A percentile compares a stretch with the other conserved stretches of the same genome.
Conservation (phyloP, 1,140 invertebrate species). For the Bradysia coprophila region DNA sequence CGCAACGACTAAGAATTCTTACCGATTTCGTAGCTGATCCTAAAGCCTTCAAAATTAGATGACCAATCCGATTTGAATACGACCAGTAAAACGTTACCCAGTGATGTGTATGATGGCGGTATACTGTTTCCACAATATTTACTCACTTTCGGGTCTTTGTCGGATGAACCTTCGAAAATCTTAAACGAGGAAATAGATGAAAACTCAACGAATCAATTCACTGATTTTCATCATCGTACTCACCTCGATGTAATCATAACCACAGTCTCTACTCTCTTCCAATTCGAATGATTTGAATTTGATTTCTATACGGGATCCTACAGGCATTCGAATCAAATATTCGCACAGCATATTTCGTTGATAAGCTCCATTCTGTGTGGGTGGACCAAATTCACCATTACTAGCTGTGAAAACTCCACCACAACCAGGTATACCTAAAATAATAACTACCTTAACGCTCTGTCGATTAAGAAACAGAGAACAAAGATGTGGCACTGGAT, state of each 20-base stretch:
- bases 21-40: conserved; percentile 35
- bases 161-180: conserved; percentile 49
- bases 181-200: conserved; percentile 14
- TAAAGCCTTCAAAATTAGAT: conserved; percentile 34
- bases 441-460: too few species aligned
- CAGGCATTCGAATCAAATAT: conserved; percentile 48
- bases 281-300: conserved; percentile 44
- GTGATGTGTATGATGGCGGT: conserved; percentile 33
- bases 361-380: conserved; percentile 37
- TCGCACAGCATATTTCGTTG: conserved; percentile 45
- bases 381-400: conserved; percentile 44
- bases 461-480: too few species aligned
- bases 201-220: neutral
- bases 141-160: conserved; percentile 38
- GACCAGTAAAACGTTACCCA: conserved; percentile 42
- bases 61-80: conserved; percentile 41
- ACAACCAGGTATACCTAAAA: conserved; percentile 53
- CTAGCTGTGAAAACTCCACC: conserved; percentile 50
- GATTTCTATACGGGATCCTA: conserved; percentile 38
- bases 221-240: conserved; percentile 7
- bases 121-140: conserved; percentile 38
- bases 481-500: too few species aligned
- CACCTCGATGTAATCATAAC: conserved; percentile 46
- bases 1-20: conserved; percentile 4
- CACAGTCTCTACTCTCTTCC: conserved; percentile 34